These are phyloP conservation scores for Gymnocypris eckloni DNA, from an alignment of 2,797 vertebrate species.

Conservation along the genomic window DNA sequence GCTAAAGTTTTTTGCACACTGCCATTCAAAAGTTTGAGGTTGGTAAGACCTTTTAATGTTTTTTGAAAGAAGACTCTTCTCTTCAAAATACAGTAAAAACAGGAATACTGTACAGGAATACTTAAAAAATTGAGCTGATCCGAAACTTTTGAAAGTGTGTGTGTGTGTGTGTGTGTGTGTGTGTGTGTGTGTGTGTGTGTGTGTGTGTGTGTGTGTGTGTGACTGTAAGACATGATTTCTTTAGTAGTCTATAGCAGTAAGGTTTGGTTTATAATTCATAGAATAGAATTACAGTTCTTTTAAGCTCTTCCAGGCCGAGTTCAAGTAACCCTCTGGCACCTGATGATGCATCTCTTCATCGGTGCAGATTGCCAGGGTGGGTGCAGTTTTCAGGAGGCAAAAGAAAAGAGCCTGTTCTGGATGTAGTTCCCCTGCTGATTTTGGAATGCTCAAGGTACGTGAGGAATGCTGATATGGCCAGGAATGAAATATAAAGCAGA, in stretches of 20 bases:
- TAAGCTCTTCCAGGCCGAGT: too few relatives aligned
- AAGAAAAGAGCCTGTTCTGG: constrained; percentile 2
- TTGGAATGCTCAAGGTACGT: constrained; percentile 25
- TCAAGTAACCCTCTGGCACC: too few relatives aligned
- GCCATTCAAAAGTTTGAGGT: background rate
- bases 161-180: background rate
- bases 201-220: background rate
- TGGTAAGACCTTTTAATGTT: background rate
- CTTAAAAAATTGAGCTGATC: background rate
- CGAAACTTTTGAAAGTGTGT: background rate
- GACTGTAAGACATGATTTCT: background rate
- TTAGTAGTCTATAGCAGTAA: background rate
- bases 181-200: background rate
- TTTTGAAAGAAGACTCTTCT: background rate
- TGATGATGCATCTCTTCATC: background rate
- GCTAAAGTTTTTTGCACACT: background rate
- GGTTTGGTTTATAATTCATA: background rate
- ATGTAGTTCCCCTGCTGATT: background rate
- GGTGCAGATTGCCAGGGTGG: background rate
- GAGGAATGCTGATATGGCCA: constrained; percentile 32
- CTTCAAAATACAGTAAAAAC: background rate
- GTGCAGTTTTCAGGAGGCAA: background rate
- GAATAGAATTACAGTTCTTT: background rate
- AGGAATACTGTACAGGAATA: background rate
- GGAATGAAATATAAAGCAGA: constrained; percentile 33